Evolutionary conservation across 2,797 vertebrate genomes (phyloP).

Genomic region (Myoxocephalus aenaeus): DNA sequence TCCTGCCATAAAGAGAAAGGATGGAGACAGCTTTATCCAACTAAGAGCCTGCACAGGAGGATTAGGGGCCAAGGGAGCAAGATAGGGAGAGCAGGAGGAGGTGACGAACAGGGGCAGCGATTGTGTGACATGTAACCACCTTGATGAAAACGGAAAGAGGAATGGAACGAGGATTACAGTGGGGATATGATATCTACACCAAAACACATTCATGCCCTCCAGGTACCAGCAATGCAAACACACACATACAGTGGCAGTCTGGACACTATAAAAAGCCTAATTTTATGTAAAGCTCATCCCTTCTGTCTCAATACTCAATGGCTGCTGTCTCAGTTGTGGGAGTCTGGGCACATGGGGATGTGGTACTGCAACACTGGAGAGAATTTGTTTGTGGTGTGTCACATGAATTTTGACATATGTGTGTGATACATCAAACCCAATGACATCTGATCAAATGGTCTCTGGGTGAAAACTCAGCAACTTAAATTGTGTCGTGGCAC

Average conservation of each 20-base stretch:
- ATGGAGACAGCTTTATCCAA: conserved; percentile 72
- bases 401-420: background rate
- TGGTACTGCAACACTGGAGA: background rate
- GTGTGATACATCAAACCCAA: background rate
- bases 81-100: conserved; percentile 57
- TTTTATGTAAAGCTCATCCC: conserved; percentile 34
- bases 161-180: conserved; percentile 24
- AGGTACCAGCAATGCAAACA: conserved; percentile 25
- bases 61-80: conserved; percentile 66
- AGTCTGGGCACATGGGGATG: conserved; percentile 1
- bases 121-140: conserved; percentile 40
- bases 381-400: background rate
- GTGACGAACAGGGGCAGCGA: conserved; percentile 48
- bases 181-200: conserved; percentile 29
- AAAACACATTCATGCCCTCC: conserved; percentile 36
- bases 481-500: background rate
- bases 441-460: background rate
- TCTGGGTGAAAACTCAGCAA: background rate
- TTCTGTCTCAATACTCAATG: conserved; percentile 16
- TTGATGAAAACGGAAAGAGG: conserved; percentile 53
- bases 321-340: conserved; percentile 18
- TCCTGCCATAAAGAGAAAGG: conserved; percentile 73
- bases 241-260: conserved; percentile 16
- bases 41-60: conserved; percentile 69
- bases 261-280: conserved; percentile 14